Base-by-base conservation (phyloP, 2,888 invertebrate species). In the Brenthis daphne region DNA sequence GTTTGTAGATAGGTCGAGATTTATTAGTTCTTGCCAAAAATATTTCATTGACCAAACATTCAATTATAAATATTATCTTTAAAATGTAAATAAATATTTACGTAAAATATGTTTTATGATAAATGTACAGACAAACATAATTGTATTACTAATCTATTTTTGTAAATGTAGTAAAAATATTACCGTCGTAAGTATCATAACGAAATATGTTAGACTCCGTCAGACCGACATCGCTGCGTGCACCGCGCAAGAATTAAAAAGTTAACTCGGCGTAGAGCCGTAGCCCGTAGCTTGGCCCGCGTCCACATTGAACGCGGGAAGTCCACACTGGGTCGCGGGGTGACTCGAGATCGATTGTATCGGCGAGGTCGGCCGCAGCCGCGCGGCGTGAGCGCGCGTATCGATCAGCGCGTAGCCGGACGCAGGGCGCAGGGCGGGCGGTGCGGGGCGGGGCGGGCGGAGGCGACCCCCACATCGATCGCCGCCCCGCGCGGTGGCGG, bases 401-500 rank as follows among this genome's bases (percentile, higher is more conserved):
- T 37, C 37, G 37, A 37, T 63, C 63, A 63, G 68, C 61, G 57
- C 58, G 33, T 50, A 11, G 54, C 24, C 29, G 43, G 50, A 24
- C 20, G 58, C 24, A 16, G 4, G 33, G 67, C 20, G 48, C 56
- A 55, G 47, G 58, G n/a, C 43, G 58, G 58, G 43, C 60, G 56
- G 14, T 24, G 58, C 50, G 64, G 33, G 33, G 14, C 33, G 47
- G 82, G 82, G 83, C 75, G 78, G 64, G 71, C 58, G 70, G 68
- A 77, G 79, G 80, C 79, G 80, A 76, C 76, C 78, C 80, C 79
- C 80, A 60, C 64, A 69, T 69, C 69, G 73, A 63, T 83, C 87
- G 85, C 87, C 87, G 87, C 85, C 85, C 87, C 84, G 87, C 86
- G 87, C 86, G 87, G 85, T 85, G 85, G 85, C 87, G 85, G 83